Evolutionary conservation across 2,888 invertebrate species (phyloP).

Genomic region (Hylaea fasciaria): DNA sequence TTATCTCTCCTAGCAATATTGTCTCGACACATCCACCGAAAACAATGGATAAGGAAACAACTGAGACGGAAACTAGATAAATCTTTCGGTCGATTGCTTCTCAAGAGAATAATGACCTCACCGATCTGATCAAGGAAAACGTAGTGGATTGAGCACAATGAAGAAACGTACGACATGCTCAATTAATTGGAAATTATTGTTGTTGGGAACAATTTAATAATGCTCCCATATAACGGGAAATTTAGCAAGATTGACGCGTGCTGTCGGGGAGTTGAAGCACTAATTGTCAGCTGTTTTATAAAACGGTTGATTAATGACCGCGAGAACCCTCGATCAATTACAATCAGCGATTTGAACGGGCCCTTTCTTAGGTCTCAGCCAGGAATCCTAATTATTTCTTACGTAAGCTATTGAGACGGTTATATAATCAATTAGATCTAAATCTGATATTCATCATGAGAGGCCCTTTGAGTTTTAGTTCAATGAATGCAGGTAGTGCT

Average conservation of each 20-base stretch:
- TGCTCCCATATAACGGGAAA: slow-evolving; percentile 22
- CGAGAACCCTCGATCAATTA: slow-evolving; percentile 57
- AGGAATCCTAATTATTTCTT: slow-evolving; percentile 25
- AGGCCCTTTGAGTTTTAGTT: neutral
- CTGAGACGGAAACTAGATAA: slow-evolving; percentile 24
- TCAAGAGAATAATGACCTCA: slow-evolving; percentile 27
- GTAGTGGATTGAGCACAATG: slow-evolving; percentile 17
- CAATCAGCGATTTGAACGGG: slow-evolving; percentile 50
- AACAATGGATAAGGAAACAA: slow-evolving; percentile 25
- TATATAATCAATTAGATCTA: slow-evolving; percentile 17
- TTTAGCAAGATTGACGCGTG: slow-evolving; percentile 22
- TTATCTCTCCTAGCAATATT: slow-evolving; percentile 17
- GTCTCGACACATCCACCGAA: slow-evolving; percentile 10
- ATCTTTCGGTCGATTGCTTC: slow-evolving; percentile 26
- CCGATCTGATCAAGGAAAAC: slow-evolving; percentile 16
- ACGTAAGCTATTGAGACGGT: slow-evolving; percentile 18
- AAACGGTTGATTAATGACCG: slow-evolving; percentile 61
- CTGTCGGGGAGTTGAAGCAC: slow-evolving; percentile 42
- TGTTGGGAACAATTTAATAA: slow-evolving; percentile 31
- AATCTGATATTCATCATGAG: slow-evolving; percentile 6
- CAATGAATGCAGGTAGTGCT: neutral
- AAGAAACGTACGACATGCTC: slow-evolving; percentile 16
- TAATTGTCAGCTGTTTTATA: slow-evolving; percentile 55
- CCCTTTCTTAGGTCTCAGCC: slow-evolving; percentile 27
- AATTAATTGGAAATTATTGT: slow-evolving; percentile 33